A percentile compares a stretch with the other conserved stretches of the same genome.
Conservation (phyloP, 2,113 vertebrate species). For the Dipodomys merriami region DNA sequence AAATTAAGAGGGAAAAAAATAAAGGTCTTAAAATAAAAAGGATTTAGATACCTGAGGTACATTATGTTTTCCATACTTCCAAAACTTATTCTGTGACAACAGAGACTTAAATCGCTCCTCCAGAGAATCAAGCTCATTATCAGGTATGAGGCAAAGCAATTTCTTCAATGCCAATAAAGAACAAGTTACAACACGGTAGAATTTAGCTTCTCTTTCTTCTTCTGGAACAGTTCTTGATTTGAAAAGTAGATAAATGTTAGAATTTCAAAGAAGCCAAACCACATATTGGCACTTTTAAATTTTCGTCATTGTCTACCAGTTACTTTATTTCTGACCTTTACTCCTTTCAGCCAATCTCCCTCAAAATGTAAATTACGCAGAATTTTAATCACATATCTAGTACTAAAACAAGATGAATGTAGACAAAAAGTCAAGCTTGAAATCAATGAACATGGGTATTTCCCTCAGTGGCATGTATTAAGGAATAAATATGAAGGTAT, state of each 20-base stretch:
- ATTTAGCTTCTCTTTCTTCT: conserved; percentile 96
- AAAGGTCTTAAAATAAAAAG: conserved; percentile 44
- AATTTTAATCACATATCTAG: conserved; percentile 7
- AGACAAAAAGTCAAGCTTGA: neutral
- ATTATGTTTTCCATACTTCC: conserved; percentile 96
- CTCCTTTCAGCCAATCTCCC: neutral
- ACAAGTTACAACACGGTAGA: conserved; percentile 93
- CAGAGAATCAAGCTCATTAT: conserved; percentile 87
- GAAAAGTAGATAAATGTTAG: conserved; percentile 64
- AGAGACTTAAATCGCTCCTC: conserved; percentile 89
- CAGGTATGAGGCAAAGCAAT: conserved; percentile 90
- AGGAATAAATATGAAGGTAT: neutral
- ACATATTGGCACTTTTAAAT: neutral
- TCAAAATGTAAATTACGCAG: conserved; percentile 25
- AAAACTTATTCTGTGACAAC: conserved; percentile 93
- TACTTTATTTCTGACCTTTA: conserved; percentile 40
- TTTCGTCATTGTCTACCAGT: conserved; percentile 18
- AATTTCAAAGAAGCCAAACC: conserved; percentile 17
- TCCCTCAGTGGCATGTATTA: neutral
- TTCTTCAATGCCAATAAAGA: conserved; percentile 96
- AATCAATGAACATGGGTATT: neutral
- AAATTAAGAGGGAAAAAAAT: neutral
- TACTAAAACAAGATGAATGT: neutral
- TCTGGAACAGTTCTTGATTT: conserved; percentile 90
- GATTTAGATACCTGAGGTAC: conserved; percentile 90